Conservation (phyloP, 2,797 vertebrate species). For the Karalla daura region DNA sequence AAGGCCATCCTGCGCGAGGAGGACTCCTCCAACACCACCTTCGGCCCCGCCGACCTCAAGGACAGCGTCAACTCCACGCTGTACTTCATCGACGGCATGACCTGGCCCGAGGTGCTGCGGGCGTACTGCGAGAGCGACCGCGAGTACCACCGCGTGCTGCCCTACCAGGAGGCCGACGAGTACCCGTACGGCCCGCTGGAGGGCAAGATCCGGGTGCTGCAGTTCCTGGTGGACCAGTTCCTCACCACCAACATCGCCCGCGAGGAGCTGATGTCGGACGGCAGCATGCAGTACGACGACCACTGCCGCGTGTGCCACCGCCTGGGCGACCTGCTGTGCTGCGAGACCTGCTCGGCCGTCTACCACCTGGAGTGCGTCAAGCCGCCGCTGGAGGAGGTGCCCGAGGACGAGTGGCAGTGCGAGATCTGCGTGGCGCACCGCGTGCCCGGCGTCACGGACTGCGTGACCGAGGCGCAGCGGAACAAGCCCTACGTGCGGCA, state of each 20-base stretch:
- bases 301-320: slow-evolving; percentile 98
- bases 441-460: slow-evolving; percentile 96
- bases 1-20: slow-evolving; percentile 97
- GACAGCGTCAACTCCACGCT: slow-evolving; percentile 98
- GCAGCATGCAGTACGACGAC: slow-evolving; percentile 96
- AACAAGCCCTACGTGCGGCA: slow-evolving; percentile 95
- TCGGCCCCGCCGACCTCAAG: slow-evolving; percentile 97
- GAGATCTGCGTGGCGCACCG: slow-evolving; percentile 97
- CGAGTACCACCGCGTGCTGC: slow-evolving; percentile 94
- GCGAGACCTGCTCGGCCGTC: slow-evolving; percentile 97
- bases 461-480: slow-evolving; percentile 95
- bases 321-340: slow-evolving; percentile 97
- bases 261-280: slow-evolving; percentile 97
- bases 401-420: slow-evolving; percentile 99
- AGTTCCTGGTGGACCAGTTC: slow-evolving; percentile 98
- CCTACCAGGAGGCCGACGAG: slow-evolving; percentile 92
- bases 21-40: slow-evolving; percentile 98
- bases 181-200: slow-evolving; percentile 94
- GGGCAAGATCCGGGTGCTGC: slow-evolving; percentile 95
- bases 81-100: slow-evolving; percentile 98
- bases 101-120: slow-evolving; percentile 98
- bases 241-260: slow-evolving; percentile 97
- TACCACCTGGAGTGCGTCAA: slow-evolving; percentile 99
- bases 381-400: slow-evolving; percentile 93
- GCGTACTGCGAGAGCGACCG: slow-evolving; percentile 97